A percentile compares a stretch with the other conserved stretches of the same genome.
Conservation (phyloP, 1,140 invertebrate genomes). For the Trissolcus basalis region DNA sequence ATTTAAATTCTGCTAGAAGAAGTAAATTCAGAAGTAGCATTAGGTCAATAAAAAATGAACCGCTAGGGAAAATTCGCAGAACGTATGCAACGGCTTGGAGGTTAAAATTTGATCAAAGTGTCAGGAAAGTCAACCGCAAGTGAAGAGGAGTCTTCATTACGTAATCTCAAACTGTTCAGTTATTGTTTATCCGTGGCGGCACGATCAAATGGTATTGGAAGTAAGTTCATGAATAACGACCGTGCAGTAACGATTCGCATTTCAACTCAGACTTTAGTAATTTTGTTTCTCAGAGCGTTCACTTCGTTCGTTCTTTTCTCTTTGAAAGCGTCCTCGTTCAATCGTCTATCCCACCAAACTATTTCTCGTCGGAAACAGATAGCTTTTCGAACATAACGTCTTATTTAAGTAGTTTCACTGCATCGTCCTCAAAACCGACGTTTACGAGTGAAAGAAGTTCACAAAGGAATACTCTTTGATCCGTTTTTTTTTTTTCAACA, state of each 20-base stretch:
- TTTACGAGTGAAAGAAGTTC: conserved; percentile 28
- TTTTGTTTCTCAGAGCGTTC: conserved; percentile 53
- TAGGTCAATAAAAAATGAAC: too few species aligned
- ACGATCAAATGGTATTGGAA: conserved; percentile 50
- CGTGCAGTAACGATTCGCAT: conserved; percentile 54
- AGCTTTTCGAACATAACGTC: conserved; percentile 51
- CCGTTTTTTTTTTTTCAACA: conserved; percentile 19
- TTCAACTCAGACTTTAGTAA: conserved; percentile 56
- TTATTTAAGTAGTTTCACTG: conserved; percentile 57
- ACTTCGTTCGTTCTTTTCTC: conserved; percentile 51
- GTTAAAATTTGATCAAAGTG: conserved; percentile 4
- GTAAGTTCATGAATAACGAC: conserved; percentile 58
- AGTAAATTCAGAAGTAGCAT: too few species aligned
- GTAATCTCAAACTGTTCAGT: conserved; percentile 37
- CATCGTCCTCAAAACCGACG: conserved; percentile 36
- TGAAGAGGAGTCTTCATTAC: conserved; percentile 22
- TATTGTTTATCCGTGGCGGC: conserved; percentile 47
- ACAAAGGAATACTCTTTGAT: conserved; percentile 18
- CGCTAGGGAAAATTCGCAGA: background rate
- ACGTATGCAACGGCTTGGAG: background rate
- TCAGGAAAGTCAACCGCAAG: conserved; percentile 1
- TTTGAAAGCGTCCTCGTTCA: conserved; percentile 35
- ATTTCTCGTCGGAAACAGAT: conserved; percentile 53
- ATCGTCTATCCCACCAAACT: conserved; percentile 51
- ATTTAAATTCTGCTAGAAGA: too few species aligned